Conservation (phyloP, 2,113 vertebrate species). For the Notarius lentiginosus region DNA sequence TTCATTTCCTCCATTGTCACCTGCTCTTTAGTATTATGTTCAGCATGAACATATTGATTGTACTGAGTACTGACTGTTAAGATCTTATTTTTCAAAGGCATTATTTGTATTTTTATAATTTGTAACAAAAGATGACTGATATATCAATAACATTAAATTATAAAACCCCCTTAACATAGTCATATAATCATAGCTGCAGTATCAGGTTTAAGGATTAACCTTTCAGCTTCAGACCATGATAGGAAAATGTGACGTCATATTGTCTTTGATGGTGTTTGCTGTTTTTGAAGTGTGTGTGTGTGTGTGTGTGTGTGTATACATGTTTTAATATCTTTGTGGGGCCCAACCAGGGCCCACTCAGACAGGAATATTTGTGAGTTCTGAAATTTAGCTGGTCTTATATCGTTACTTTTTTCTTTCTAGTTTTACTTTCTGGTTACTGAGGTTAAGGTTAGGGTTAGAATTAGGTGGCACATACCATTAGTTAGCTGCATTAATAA, state of each 20-base stretch:
- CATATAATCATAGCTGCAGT: neutral
- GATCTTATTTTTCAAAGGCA: neutral
- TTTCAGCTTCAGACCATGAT: constrained; percentile 13
- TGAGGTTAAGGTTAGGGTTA: too few relatives aligned
- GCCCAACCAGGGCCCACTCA: neutral
- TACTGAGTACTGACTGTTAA: neutral
- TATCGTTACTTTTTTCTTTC: neutral
- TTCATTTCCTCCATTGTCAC: neutral
- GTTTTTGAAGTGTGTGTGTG: constrained; percentile 48
- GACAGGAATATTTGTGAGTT: neutral
- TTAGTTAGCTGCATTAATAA: neutral
- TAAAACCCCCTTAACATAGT: neutral
- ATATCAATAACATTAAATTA: neutral
- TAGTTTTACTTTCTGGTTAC: neutral
- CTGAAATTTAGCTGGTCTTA: neutral
- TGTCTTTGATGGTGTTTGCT: constrained; percentile 38
- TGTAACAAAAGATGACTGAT: neutral
- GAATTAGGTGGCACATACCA: neutral
- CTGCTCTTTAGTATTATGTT: neutral
- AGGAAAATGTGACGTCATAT: constrained; percentile 10
- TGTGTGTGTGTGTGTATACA: constrained; percentile 3
- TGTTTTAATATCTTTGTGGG: neutral
- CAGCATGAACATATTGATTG: neutral
- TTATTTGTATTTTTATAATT: neutral
- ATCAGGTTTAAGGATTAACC: constrained; percentile 14